Base-by-base conservation (phyloP, 2,888 invertebrate species). In the Hemistola chrysoprasaria region DNA sequence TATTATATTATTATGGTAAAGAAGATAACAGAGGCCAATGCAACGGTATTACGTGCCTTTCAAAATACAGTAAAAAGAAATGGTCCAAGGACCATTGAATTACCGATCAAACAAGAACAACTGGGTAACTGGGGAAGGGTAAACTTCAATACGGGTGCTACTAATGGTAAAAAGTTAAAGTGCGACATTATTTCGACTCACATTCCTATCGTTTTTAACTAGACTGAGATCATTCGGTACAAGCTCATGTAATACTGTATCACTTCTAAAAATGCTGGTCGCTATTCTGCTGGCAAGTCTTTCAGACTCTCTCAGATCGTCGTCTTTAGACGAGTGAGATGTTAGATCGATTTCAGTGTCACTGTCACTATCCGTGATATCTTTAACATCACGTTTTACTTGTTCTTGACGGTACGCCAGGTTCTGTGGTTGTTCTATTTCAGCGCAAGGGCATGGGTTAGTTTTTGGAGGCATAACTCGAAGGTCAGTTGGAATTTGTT, bases 341-440 rank as follows among this genome's bases (percentile, higher is more conserved):
- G 90, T 90, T 1, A 90, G 68, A 71, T 90, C 90, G 28, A 90
- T 90, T 65, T 90, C 90, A 1, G 90, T 69, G 41, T 90, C 90
- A 39, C 80, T 86, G 24, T 89, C 90, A 40, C 87, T 88, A 21
- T 87, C 87, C 31, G 78, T 81, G 5, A 67, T 64, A 10, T 79
- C 78, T 40, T 71, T 71, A 0, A 22, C 23, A 0, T 71, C 71
- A 3, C 67, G 69, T 38, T 44, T 44, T 8, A 9, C 5, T 41
- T 73, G 59, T 47, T 71, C 64, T 6, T 68, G 69, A 16, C 77
- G 72, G 41, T 81, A 87, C 1, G 85, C 85, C 36, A 87, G 57
- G 45, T 88, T 84, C 40, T 86, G 83, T 0, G 84, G 87, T 28
- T 85, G 77, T 0, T 85, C 73, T 21, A 68, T 44, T 22, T 71